Evolutionary conservation across 2,797 vertebrate genomes (phyloP).

Genomic region (Mormyrus hasselquistii): DNA sequence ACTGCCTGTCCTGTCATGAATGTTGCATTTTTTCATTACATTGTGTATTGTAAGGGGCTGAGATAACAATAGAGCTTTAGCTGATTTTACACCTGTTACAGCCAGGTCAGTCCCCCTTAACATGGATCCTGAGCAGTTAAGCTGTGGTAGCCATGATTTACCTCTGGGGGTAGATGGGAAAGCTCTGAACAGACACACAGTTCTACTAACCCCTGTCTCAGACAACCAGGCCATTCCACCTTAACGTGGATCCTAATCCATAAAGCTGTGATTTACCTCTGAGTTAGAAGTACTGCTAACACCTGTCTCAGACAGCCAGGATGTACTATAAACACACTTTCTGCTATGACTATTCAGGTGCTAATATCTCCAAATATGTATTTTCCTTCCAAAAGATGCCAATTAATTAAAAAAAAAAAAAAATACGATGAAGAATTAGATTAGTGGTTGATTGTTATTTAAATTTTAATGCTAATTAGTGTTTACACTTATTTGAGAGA

Average conservation of each 20-base stretch:
- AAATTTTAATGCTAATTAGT: neutral
- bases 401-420: neutral
- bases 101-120: neutral
- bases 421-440: neutral
- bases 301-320: constrained; percentile 16
- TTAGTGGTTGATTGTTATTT: neutral
- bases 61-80: neutral
- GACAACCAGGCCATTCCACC: neutral
- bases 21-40: neutral
- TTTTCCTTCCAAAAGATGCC: neutral
- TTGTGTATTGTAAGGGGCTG: neutral
- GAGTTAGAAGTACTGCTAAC: constrained; percentile 12
- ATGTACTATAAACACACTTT: neutral
- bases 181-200: neutral
- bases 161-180: constrained; percentile 8
- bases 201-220: neutral
- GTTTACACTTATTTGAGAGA: neutral
- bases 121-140: neutral
- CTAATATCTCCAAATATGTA: neutral
- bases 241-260: neutral
- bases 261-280: constrained; percentile 14
- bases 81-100: neutral
- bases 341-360: neutral
- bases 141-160: constrained; percentile 14
- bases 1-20: neutral